These are phyloP conservation scores for Lordiphosa collinella DNA, from an alignment of 1,140 invertebrate genomes.

Conservation along the genomic window DNA sequence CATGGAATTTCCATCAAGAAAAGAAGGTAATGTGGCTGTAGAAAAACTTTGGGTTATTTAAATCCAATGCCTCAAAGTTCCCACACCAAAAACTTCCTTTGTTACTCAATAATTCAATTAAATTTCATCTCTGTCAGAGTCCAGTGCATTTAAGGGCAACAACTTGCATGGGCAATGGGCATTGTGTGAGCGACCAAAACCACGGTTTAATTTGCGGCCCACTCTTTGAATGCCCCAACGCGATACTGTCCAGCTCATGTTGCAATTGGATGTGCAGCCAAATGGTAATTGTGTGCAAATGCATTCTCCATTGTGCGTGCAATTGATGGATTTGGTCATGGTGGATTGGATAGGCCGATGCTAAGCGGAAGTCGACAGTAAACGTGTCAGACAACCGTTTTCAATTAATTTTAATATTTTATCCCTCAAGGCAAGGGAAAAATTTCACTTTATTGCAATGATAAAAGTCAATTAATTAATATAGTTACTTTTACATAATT, in stretches of 20 bases:
- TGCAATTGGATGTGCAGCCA: slow-evolving; percentile 11
- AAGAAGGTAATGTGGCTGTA: too few relatives aligned
- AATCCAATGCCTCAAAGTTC: slow-evolving; percentile 24
- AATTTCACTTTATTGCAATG: neutral
- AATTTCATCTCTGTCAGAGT: slow-evolving; percentile 9
- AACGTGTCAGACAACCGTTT: slow-evolving; percentile 17
- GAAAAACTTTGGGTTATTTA: too few relatives aligned
- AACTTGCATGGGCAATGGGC: slow-evolving; percentile 5
- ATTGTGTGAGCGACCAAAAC: slow-evolving; percentile 9
- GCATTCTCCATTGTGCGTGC: slow-evolving; percentile 40
- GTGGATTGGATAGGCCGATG: slow-evolving; percentile 30
- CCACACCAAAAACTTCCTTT: slow-evolving; percentile 47
- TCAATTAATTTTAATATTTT: slow-evolving; percentile 47
- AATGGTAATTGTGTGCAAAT: slow-evolving; percentile 55
- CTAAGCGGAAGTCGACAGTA: slow-evolving; percentile 56
- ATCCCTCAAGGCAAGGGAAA: slow-evolving; percentile 15
- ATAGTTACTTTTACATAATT: neutral
- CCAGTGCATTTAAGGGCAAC: slow-evolving; percentile 6
- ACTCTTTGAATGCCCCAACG: too few relatives aligned
- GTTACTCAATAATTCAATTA: slow-evolving; percentile 68
- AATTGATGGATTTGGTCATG: slow-evolving; percentile 33
- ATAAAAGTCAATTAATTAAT: slow-evolving; percentile 24
- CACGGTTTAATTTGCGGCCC: slow-evolving; percentile 27
- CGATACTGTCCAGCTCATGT: too few relatives aligned
- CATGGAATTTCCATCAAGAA: neutral